Percentiles rank a stretch among this genome's conserved stretches.
Evolutionary conservation across 2,888 invertebrate genomes (phyloP).

Genomic region (Tachina lurida): DNA sequence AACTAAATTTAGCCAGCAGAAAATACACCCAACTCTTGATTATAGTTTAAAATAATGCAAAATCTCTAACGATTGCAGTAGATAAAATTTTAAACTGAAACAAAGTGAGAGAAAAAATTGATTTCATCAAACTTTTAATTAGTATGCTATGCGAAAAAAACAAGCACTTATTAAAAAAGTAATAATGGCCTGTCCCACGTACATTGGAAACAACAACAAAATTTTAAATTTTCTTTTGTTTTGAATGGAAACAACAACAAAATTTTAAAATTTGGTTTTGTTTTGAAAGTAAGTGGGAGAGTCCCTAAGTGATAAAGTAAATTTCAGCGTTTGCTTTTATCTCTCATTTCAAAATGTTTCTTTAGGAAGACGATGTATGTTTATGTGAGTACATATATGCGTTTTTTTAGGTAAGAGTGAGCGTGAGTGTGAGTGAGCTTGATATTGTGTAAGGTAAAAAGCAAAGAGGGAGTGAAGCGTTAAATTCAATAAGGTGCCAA

Average conservation of each 20-base stretch:
- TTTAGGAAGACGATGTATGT: slow-evolving; percentile 60
- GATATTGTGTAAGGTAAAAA: not conserved
- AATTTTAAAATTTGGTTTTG: no score
- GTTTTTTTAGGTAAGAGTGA: not conserved
- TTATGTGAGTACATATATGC: not conserved
- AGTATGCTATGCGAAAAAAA: not conserved
- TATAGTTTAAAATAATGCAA: no score
- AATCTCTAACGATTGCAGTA: no score
- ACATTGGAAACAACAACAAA: no score
- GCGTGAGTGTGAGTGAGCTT: not conserved
- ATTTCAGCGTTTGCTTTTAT: not conserved
- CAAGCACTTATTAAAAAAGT: no score
- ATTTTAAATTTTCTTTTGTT: no score
- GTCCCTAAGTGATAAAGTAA: not conserved
- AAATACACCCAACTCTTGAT: no score
- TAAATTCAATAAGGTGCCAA: slow-evolving; percentile 19
- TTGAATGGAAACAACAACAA: no score
- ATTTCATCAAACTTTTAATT: slow-evolving; percentile 1
- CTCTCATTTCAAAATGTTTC: slow-evolving; percentile 25
- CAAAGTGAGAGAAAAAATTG: not conserved
- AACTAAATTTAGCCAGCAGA: no score
- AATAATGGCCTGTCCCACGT: no score
- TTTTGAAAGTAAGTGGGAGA: no score
- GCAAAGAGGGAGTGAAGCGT: not conserved
- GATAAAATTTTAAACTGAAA: not conserved